These are phyloP conservation scores for Amphiprion ocellaris DNA, from an alignment of 2,113 vertebrate genomes.

Conservation along the genomic window DNA sequence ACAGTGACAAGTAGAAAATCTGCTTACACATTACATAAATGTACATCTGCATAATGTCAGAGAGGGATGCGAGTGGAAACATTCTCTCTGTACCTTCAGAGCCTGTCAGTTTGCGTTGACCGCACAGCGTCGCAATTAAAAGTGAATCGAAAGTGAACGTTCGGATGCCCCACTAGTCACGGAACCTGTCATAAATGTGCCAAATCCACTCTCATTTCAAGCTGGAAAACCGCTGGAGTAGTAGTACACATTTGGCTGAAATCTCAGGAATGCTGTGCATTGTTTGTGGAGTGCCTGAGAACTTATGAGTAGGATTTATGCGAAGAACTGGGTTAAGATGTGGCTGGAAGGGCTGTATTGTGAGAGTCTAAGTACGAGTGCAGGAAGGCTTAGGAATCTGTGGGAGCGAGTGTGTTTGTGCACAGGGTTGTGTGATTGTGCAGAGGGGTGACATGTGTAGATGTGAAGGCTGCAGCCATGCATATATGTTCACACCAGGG, in stretches of 20 bases:
- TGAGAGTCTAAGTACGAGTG: slow-evolving; percentile 63
- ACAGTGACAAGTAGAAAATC: not conserved
- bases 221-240: not conserved
- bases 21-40: not conserved
- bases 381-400: slow-evolving; percentile 58
- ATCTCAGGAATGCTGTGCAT: slow-evolving; percentile 32
- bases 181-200: not conserved
- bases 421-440: slow-evolving; percentile 57
- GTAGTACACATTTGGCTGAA: slow-evolving; percentile 34
- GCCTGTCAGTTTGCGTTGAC: not conserved
- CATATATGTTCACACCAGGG: slow-evolving; percentile 80
- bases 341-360: slow-evolving; percentile 76
- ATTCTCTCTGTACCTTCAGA: not conserved
- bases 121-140: not conserved
- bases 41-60: not conserved
- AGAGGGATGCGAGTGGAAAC: not conserved
- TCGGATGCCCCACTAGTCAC: not conserved
- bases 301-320: slow-evolving; percentile 72
- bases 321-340: slow-evolving; percentile 80
- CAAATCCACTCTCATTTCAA: not conserved
- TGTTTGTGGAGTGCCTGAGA: slow-evolving; percentile 62
- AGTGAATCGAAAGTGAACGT: not conserved
- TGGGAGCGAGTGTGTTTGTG: slow-evolving; percentile 41
- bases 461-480: slow-evolving; percentile 82
- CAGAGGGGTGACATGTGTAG: slow-evolving; percentile 73